Conservation (phyloP, 1,140 invertebrate species). For the Anthonomus grandis region DNA sequence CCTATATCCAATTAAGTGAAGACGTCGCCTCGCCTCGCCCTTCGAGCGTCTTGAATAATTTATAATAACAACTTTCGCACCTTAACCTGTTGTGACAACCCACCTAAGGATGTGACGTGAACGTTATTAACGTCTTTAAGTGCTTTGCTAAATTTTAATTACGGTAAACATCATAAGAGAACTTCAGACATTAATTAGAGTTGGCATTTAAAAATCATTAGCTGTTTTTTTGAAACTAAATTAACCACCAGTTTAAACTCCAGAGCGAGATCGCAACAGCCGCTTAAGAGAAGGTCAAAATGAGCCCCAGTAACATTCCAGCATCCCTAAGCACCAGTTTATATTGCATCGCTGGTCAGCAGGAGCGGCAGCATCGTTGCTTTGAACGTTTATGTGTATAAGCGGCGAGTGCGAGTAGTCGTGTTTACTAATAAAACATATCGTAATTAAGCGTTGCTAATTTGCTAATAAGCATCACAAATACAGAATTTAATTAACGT, state of each 20-base stretch:
- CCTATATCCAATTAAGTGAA: slow-evolving; percentile 28
- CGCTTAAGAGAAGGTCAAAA: too few relatives aligned
- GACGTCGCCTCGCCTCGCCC: slow-evolving; percentile 19
- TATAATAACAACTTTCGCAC: slow-evolving; percentile 45
- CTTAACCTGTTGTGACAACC: slow-evolving; percentile 44
- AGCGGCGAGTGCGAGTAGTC: slow-evolving; percentile 43
- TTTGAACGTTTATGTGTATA: slow-evolving; percentile 45
- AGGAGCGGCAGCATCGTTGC: slow-evolving; percentile 32
- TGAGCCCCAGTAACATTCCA: too few relatives aligned
- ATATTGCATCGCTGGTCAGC: too few relatives aligned
- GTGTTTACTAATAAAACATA: slow-evolving; percentile 50
- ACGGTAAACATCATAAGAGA: slow-evolving; percentile 43
- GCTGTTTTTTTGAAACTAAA: too few relatives aligned
- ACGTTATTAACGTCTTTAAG: slow-evolving; percentile 46
- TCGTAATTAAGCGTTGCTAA: slow-evolving; percentile 51
- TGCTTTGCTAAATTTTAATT: slow-evolving; percentile 45
- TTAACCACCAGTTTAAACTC: too few relatives aligned
- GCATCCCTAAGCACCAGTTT: slow-evolving; percentile 22
- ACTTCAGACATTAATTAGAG: too few relatives aligned
- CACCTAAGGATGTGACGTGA: slow-evolving; percentile 45
- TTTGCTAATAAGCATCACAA: slow-evolving; percentile 51
- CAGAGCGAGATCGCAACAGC: too few relatives aligned
- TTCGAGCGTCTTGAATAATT: slow-evolving; percentile 42
- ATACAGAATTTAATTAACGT: slow-evolving; percentile 50
- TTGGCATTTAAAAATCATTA: too few relatives aligned